A percentile compares a stretch with the other conserved stretches of the same genome.
Evolutionary conservation across 2,888 invertebrate genomes (phyloP).

Genomic region (Cheilosia variabilis): DNA sequence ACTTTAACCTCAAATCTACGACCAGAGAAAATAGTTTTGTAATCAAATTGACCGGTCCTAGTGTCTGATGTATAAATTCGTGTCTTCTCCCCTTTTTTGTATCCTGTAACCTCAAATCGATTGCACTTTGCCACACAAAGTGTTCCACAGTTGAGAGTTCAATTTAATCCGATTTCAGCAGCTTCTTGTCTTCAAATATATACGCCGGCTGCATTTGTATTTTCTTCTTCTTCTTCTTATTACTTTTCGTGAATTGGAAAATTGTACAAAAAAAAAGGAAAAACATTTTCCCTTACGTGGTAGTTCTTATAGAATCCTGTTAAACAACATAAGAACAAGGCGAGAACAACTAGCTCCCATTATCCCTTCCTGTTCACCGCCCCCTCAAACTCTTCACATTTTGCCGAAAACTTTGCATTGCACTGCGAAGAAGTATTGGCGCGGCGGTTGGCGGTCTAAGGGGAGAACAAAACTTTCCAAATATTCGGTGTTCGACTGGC

Average conservation of each 20-base stretch:
- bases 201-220: constrained; percentile 46
- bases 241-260: constrained; percentile 60
- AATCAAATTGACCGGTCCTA: constrained; percentile 42
- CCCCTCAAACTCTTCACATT: constrained; percentile 27
- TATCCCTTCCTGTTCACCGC: constrained; percentile 26
- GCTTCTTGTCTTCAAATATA: constrained; percentile 43
- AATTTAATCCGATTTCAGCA: constrained; percentile 65
- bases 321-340: constrained; percentile 71
- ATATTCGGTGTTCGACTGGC: constrained; percentile 75
- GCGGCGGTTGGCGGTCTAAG: constrained; percentile 6
- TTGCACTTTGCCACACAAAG: constrained; percentile 68
- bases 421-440: constrained; percentile 20
- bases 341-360: constrained; percentile 66
- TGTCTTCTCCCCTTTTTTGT: constrained; percentile 4
- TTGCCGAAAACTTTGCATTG: constrained; percentile 70
- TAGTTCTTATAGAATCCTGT: constrained; percentile 69
- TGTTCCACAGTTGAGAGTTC: constrained; percentile 63
- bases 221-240: constrained; percentile 36
- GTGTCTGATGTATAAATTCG: constrained; percentile 39
- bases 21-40: constrained; percentile 40
- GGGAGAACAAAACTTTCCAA: constrained; percentile 68
- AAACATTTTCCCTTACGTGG: constrained; percentile 39
- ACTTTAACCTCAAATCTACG: constrained; percentile 53
- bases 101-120: constrained; percentile 61
- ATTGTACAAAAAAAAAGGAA: constrained; percentile 32